Conservation (phyloP, 2,888 invertebrate species). For the Stictocephala bisonia region DNA sequence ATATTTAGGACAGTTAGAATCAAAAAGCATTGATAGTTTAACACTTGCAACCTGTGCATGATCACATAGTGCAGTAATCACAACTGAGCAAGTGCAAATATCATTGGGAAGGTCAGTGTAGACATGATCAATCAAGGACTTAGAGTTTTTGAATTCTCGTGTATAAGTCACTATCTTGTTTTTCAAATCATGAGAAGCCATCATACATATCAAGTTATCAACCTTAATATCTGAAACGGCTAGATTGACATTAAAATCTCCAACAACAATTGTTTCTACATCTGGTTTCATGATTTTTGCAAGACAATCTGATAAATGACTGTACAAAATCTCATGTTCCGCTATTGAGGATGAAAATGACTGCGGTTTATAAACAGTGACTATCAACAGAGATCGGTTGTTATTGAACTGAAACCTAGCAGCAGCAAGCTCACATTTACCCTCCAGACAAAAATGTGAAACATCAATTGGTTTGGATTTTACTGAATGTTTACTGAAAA, state of each 20-base stretch:
- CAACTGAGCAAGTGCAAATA: neutral
- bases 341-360: neutral
- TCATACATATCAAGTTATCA: no score
- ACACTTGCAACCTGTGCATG: neutral
- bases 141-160: neutral
- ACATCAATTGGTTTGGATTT: neutral
- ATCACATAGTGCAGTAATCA: neutral
- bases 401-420: neutral
- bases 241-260: no score
- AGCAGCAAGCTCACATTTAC: neutral
- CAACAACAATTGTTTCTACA: no score
- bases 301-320: neutral
- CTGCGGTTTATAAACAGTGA: neutral
- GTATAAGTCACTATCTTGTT: neutral
- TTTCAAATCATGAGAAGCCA: neutral
- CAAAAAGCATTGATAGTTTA: neutral
- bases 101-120: constrained; percentile 3
- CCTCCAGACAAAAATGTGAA: neutral
- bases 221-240: no score
- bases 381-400: neutral
- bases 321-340: neutral
- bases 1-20: neutral
- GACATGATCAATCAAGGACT: constrained; percentile 9
- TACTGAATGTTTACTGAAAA: constrained; percentile 7
- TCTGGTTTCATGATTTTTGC: no score